phyloP scores from a whole-genome alignment of 2,888 invertebrate genomes.

The Anodontia alba region DNA sequence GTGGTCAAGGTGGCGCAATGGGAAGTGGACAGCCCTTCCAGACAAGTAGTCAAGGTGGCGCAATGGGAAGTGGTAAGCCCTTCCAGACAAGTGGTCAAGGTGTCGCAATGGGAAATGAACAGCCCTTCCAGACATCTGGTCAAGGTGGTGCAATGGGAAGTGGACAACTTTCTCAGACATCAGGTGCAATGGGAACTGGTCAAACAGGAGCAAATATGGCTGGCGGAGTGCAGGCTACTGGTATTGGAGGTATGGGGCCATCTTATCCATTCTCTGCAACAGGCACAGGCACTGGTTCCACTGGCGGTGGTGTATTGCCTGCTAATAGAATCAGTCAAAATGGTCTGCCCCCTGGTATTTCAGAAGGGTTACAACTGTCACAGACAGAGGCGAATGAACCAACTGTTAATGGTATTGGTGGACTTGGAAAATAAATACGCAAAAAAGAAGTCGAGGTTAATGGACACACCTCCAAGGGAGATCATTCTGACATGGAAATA shows the following conservation, averaged over 20 bases:
- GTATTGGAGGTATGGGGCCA: not conserved
- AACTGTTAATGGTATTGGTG: slow-evolving; percentile 37
- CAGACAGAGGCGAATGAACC: slow-evolving; percentile 15
- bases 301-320: not conserved
- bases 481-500: too few species aligned
- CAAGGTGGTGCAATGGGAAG: too few species aligned
- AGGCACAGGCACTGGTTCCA: not conserved
- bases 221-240: not conserved
- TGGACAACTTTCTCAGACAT: not conserved
- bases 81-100: not conserved
- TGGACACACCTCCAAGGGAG: too few species aligned
- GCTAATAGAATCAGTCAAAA: slow-evolving; percentile 3
- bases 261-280: not conserved
- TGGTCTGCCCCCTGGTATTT: slow-evolving; percentile 25
- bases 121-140: not conserved
- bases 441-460: too few species aligned
- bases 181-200: not conserved
- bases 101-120: not conserved
- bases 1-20: not conserved
- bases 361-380: slow-evolving; percentile 14
- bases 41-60: not conserved
- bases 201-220: not conserved
- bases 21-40: not conserved
- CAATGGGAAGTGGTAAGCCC: not conserved
- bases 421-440: slow-evolving; percentile 9